Conservation (phyloP, 2,113 vertebrate species). For the Notechis scutatus region DNA sequence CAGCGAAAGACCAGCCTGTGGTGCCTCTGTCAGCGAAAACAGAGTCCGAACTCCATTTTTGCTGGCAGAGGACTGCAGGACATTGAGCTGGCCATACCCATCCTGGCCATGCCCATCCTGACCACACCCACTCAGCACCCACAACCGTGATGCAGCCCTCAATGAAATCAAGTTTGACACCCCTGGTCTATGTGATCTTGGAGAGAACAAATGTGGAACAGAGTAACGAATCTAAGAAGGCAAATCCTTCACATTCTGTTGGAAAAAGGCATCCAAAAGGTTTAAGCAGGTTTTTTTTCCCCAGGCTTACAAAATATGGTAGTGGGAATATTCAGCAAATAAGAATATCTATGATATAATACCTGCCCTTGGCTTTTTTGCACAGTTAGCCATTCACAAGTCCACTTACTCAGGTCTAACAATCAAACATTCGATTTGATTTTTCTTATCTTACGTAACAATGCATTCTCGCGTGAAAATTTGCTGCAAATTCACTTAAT, state of each 20-base stretch:
- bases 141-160: too few species aligned
- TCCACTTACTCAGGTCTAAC: conserved; percentile 25
- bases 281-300: neutral
- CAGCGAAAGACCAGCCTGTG: too few species aligned
- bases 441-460: conserved; percentile 37
- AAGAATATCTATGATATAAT: conserved; percentile 11
- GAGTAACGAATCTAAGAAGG: conserved; percentile 39
- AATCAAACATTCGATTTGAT: conserved; percentile 21
- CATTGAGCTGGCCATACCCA: too few species aligned
- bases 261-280: neutral
- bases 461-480: conserved; percentile 55
- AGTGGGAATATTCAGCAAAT: conserved; percentile 42
- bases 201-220: neutral
- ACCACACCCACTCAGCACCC: too few species aligned
- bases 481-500: conserved; percentile 62
- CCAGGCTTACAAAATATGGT: conserved; percentile 31
- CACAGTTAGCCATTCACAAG: neutral
- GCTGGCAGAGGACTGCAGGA: too few species aligned
- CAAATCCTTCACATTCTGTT: neutral
- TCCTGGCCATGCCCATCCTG: too few species aligned
- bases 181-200: neutral
- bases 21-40: too few species aligned
- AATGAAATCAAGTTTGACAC: too few species aligned
- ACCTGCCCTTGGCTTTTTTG: neutral
- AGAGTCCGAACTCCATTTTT: too few species aligned